Evolutionary conservation across 2,888 invertebrate species (phyloP), one percentile per base, ranked within the genome.

Genomic region (Sarcophaga variegata): DNA sequence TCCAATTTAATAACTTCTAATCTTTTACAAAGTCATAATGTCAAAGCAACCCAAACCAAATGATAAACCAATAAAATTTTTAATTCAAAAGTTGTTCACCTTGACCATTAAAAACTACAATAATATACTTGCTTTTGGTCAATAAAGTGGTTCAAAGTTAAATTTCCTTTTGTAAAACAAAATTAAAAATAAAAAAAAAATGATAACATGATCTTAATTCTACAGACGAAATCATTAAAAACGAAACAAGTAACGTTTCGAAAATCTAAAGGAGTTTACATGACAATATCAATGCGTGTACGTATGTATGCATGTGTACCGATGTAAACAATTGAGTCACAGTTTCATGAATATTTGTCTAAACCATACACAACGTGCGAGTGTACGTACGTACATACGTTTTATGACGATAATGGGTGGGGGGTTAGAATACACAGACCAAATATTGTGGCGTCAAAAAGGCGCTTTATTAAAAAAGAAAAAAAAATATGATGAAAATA

Each of bases 81-180:
- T 66, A 37, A 37, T 85, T 66, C 20, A 81, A 83, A 78, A 80
- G 86, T 86, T 79, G 86, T 72, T 86, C 60, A 60, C 86, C 86
- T 86, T 86, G 86, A 79, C 86, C 86, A 80, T 80, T 63, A 62
- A 84, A 62, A 84, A 77, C 47, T 81, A 76, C 25, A 71, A 67
- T 69, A 54, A 10, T 63, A 25, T 75, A 63, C 64, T 22, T 66
- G 74, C 67, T 67, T 80, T 81, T 54, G 17, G 54, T 72, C 45
- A 76, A 20, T 54, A 81, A 88, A 83, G 81, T 88, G 77, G 88
- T 83, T 88, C 85, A 87, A 88, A 88, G 88, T 87, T 88, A 87
- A 72, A 88, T 88, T 88, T 88, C 87, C 88, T 88, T 88, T 88
- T 88, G 54, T 49, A 85, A 81, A 84, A 75, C 75, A 17, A 75